phyloP scores from a whole-genome alignment of 2,797 vertebrate species.

The Synaphobranchus kaupii region DNA sequence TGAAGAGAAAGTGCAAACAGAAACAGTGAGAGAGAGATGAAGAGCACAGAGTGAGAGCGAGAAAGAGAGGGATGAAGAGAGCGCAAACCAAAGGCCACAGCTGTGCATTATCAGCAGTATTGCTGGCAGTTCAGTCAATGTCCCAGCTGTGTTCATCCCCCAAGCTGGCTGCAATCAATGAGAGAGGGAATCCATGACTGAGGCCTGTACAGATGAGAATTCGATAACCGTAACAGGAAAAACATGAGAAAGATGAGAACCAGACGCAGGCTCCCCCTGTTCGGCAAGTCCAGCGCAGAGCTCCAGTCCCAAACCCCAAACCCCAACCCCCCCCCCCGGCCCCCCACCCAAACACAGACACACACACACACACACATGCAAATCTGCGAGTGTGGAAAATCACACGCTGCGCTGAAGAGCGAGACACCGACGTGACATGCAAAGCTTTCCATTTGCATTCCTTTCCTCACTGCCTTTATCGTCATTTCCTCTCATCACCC shows the following conservation, averaged over 20 bases:
- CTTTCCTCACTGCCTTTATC: too few species aligned
- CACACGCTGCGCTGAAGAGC: neutral
- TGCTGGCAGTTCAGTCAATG: conserved; percentile 42
- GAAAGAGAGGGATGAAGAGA: neutral
- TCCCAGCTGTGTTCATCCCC: conserved; percentile 46
- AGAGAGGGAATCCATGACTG: neutral
- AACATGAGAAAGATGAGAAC: conserved; percentile 25
- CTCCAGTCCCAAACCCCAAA: conserved; percentile 42
- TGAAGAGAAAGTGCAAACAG: neutral
- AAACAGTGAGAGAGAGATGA: neutral
- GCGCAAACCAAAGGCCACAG: conserved; percentile 25
- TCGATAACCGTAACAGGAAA: conserved; percentile 12
- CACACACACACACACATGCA: too few species aligned
- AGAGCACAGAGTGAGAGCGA: neutral
- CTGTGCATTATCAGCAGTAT: conserved; percentile 40
- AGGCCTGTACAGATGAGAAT: conserved; percentile 23
- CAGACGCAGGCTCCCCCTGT: conserved; percentile 21
- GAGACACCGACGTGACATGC: neutral
- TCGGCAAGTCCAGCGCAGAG: conserved; percentile 39
- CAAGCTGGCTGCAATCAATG: conserved; percentile 45
- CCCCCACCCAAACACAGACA: neutral
- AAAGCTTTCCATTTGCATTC: neutral
- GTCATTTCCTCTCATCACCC: neutral
- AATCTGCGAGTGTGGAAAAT: neutral
- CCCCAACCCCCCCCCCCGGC: too few species aligned